A percentile compares a stretch with the other conserved stretches of the same genome.
These are phyloP conservation scores for Chrysotoxum bicinctum DNA, from an alignment of 2,888 invertebrate species.

Conservation along the genomic window DNA sequence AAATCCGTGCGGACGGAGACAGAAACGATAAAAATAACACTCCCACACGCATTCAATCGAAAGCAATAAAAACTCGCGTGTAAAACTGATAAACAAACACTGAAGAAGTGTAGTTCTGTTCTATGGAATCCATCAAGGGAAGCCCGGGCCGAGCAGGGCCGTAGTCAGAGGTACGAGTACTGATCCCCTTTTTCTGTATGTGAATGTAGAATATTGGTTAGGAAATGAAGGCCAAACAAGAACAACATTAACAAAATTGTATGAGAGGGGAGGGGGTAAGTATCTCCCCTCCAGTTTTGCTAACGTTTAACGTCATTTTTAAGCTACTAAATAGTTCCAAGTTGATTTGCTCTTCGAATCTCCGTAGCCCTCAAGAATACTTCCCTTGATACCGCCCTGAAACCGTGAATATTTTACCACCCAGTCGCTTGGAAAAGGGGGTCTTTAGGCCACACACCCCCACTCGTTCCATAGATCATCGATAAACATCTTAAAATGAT, in stretches of 20 bases:
- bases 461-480: conserved; percentile 48
- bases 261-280: too few relatives aligned
- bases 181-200: background rate
- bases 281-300: too few relatives aligned
- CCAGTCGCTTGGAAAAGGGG: conserved; percentile 1
- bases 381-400: background rate
- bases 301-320: too few relatives aligned
- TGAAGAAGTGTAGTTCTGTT: conserved; percentile 1
- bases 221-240: too few relatives aligned
- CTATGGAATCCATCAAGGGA: background rate
- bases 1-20: background rate
- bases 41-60: conserved; percentile 71
- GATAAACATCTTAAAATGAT: conserved; percentile 68
- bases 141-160: background rate
- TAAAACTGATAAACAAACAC: conserved; percentile 71
- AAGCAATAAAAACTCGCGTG: conserved; percentile 71
- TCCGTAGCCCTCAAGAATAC: background rate
- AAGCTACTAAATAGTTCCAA: too few relatives aligned
- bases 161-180: background rate
- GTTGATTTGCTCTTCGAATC: too few relatives aligned
- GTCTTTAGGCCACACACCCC: background rate
- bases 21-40: conserved; percentile 65
- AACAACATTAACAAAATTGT: too few relatives aligned
- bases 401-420: conserved; percentile 30
- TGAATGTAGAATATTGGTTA: too few relatives aligned